These are phyloP conservation scores for Setophaga coronata DNA, from an alignment of 2,113 vertebrate genomes.

Conservation along the genomic window DNA sequence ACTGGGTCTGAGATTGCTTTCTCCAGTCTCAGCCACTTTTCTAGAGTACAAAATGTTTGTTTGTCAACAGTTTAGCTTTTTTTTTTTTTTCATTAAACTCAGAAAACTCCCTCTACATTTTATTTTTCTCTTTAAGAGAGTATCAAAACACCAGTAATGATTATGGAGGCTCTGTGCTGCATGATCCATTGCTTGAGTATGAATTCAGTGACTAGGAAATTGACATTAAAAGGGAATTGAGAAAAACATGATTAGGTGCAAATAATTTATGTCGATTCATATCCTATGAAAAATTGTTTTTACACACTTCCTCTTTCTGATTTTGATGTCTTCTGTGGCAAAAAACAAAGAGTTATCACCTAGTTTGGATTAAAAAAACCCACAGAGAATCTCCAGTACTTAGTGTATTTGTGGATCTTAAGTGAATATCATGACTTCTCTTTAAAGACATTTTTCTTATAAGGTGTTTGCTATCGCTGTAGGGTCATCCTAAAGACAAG, in stretches of 20 bases:
- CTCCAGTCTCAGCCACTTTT: neutral
- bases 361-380: neutral
- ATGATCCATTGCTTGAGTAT: neutral
- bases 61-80: neutral
- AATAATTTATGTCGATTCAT: neutral
- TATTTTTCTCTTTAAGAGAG: neutral
- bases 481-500: neutral
- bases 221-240: neutral
- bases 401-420: neutral
- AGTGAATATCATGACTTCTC: neutral
- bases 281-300: neutral
- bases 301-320: neutral
- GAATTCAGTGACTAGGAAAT: neutral
- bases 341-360: neutral
- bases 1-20: constrained; percentile 2
- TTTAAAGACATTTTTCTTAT: neutral
- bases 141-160: neutral
- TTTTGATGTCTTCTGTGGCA: neutral
- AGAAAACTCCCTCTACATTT: neutral
- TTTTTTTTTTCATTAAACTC: neutral
- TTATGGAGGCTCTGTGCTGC: neutral
- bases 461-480: neutral
- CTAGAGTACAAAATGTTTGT: neutral
- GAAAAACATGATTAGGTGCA: neutral
- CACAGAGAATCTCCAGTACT: neutral